Base-by-base conservation (phyloP, 2,888 invertebrate species). In the Netelia inedita region DNA sequence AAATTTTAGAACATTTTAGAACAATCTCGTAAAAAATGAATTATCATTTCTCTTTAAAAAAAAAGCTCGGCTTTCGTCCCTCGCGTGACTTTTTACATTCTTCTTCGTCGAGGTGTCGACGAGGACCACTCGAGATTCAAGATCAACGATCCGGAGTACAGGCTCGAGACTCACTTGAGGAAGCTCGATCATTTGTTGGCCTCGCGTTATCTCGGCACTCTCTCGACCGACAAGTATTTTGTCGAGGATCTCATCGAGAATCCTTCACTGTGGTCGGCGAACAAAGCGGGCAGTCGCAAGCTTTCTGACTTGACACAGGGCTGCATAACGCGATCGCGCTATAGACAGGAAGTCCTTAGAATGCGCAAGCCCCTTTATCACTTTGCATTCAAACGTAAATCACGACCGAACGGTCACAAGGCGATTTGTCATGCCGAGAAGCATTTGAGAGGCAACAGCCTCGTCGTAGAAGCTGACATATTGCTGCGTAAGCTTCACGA, bases 321-420 rank as follows among this genome's bases (percentile, higher is more conserved):
- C 6, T 94, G 93, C 59, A 92, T 91, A 55, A 90, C 89, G 68
- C 93, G 92, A n/a, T 88, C 94, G 1, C 87, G 88, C 10, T 92
- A 92, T 59, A 92, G 94, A 78, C 94, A 94, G 88, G 92, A 94
- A 83, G 89, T 94, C 9, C 87, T 95, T 3, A 91, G 95, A 35
- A 93, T 93, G 1, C 89, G 94, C 10, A 91, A 92, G 79, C 95
- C 95, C 0, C 92, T 94, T 66, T 95, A 95, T 87, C 93, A 93
- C 59, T 92, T 94, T 14, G 93, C 94, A 82, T 94, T 91, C 8
- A 65, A 92, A 74, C 92, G 92, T 79, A 93, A 93, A 83, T 89
- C 90, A 0, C 63, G 75, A 23, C 90, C 94, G 1, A 85, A 91
- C 2, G 92, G 93, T 1, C 90, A 91, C 14, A 89, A 92, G 41